A percentile compares a stretch with the other conserved stretches of the same genome.
phyloP scores from a whole-genome alignment of 1,140 invertebrate species.

The Cyclargus thomasi region DNA sequence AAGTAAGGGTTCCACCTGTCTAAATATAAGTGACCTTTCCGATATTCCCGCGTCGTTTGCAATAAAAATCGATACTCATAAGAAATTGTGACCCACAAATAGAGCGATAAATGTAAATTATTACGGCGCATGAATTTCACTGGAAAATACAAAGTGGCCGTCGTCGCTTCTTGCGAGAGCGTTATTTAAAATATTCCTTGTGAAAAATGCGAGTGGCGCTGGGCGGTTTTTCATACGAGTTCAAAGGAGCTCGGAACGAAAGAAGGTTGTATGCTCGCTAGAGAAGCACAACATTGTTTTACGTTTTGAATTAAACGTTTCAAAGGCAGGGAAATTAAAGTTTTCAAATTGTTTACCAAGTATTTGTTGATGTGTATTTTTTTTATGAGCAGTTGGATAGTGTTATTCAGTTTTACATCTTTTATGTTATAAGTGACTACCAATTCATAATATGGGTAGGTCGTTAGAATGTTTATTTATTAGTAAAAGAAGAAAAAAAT shows the following conservation, averaged over 20 bases:
- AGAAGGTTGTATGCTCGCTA: not conserved
- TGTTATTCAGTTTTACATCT: not conserved
- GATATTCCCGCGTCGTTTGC: not conserved
- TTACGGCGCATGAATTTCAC: slow-evolving; percentile 52
- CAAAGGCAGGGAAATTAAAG: slow-evolving; percentile 10
- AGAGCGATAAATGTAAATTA: slow-evolving; percentile 38
- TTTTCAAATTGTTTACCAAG: slow-evolving; percentile 6
- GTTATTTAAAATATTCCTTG: slow-evolving; percentile 52
- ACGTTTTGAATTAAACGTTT: slow-evolving; percentile 12
- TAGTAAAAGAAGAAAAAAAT: too few species aligned
- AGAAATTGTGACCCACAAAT: not conserved
- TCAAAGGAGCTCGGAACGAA: slow-evolving; percentile 17
- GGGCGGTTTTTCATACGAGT: slow-evolving; percentile 19
- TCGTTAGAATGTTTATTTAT: too few species aligned
- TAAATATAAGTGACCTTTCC: not conserved
- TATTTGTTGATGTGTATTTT: not conserved
- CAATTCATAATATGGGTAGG: too few species aligned
- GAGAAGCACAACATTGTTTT: not conserved
- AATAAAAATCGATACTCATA: slow-evolving; percentile 1
- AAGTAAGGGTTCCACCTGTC: not conserved
- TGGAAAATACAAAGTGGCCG: slow-evolving; percentile 63
- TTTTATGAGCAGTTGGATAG: not conserved
- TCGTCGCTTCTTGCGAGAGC: slow-evolving; percentile 47
- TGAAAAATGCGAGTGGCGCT: slow-evolving; percentile 33
- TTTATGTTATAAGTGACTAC: not conserved